Conservation (phyloP, 2,888 invertebrate species). For the Phytoseiulus persimilis region DNA sequence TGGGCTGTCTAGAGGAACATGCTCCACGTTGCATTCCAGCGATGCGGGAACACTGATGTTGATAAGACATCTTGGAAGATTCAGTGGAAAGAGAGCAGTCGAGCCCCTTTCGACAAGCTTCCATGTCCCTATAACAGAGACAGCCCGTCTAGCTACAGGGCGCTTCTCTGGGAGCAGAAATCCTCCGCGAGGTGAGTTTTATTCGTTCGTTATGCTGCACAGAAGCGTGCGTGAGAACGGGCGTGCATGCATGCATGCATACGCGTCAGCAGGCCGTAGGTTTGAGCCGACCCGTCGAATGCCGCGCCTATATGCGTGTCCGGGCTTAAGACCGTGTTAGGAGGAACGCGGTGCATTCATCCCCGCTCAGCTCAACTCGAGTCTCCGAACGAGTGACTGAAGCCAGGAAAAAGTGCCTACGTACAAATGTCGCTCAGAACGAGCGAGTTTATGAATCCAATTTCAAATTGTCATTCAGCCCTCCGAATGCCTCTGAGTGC, state of each 20-base stretch:
- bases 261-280: not conserved
- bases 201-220: not conserved
- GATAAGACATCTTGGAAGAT: conserved; percentile 5
- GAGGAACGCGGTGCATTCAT: not conserved
- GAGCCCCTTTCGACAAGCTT: not conserved
- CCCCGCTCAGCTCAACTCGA: not conserved
- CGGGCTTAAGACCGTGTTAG: not conserved
- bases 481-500: not conserved
- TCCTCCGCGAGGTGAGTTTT: not conserved
- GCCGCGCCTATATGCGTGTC: not conserved
- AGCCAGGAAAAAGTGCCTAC: not conserved
- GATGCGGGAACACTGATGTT: not conserved
- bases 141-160: not conserved
- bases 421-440: not conserved
- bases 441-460: not conserved
- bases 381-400: not conserved
- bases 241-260: not conserved
- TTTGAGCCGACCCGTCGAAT: not conserved
- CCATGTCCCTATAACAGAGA: not conserved
- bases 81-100: not conserved
- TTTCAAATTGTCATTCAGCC: not conserved
- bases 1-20: not conserved
- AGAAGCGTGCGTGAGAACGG: not conserved
- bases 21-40: not conserved
- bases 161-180: not conserved